These are phyloP conservation scores for Bostrychus sinensis DNA, from an alignment of 2,113 vertebrate species.

Conservation along the genomic window DNA sequence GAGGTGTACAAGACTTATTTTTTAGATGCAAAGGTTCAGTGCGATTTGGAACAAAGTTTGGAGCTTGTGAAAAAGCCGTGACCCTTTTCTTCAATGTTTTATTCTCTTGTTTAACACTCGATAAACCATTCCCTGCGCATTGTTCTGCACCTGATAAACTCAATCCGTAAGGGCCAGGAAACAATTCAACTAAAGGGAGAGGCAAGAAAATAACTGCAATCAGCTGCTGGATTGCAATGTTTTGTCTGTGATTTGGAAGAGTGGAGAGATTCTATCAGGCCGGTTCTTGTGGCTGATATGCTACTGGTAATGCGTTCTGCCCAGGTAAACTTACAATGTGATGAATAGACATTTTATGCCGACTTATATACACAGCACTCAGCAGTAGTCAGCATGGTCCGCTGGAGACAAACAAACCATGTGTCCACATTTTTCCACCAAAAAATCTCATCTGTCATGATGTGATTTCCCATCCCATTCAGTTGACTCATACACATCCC, in stretches of 20 bases:
- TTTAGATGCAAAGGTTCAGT: conserved; percentile 43
- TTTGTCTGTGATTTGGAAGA: conserved; percentile 70
- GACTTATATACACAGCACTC: conserved; percentile 48
- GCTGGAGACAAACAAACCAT: conserved; percentile 56
- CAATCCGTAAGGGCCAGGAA: conserved; percentile 63
- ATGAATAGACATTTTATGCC: conserved; percentile 58
- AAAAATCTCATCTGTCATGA: conserved; percentile 18
- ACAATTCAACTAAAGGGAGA: conserved; percentile 67
- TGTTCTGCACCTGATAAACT: conserved; percentile 68
- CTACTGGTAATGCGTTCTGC: conserved; percentile 65
- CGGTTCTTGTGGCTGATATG: conserved; percentile 59
- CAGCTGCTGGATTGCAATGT: conserved; percentile 68
- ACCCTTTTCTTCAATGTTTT: conserved; percentile 47
- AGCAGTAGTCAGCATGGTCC: conserved; percentile 47
- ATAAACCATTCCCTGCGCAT: conserved; percentile 49
- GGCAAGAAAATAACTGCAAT: conserved; percentile 70
- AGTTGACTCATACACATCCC: conserved; percentile 10
- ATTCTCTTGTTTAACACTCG: conserved; percentile 62
- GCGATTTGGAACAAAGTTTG: conserved; percentile 61
- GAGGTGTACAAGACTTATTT: conserved; percentile 29
- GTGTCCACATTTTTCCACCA: conserved; percentile 28
- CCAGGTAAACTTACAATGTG: conserved; percentile 58
- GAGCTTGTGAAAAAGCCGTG: conserved; percentile 39
- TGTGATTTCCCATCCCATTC: background rate
- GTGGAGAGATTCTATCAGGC: conserved; percentile 69